phyloP scores from a whole-genome alignment of 1,140 invertebrate genomes.

The Antheraea pernyi region DNA sequence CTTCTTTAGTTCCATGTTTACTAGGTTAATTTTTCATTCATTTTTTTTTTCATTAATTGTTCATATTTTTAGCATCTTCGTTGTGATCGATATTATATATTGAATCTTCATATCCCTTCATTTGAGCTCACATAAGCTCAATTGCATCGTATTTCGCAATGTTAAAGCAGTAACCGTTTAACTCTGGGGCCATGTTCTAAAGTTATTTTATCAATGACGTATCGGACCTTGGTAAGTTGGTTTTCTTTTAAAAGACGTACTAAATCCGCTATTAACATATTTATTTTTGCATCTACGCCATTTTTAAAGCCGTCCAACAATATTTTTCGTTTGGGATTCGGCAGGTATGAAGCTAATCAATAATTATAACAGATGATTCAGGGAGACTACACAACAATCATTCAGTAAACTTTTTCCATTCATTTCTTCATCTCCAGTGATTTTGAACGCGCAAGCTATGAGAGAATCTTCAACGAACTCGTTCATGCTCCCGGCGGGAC shows the following conservation, averaged over 20 bases:
- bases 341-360: conserved; percentile 4
- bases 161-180: background rate
- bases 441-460: background rate
- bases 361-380: conserved; percentile 5
- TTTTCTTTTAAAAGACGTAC: conserved; percentile 1
- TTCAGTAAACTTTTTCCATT: background rate
- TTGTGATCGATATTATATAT: background rate
- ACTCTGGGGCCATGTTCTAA: conserved; percentile 4
- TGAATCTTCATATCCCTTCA: conserved; percentile 4
- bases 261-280: background rate
- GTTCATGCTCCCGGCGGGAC: background rate
- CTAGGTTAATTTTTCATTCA: no score
- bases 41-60: no score
- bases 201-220: background rate
- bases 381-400: background rate
- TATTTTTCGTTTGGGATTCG: conserved; percentile 3
- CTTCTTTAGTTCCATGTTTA: no score
- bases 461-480: conserved; percentile 2
- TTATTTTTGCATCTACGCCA: background rate
- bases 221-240: background rate
- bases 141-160: conserved; percentile 1
- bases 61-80: conserved; percentile 5
- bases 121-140: background rate
- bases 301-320: background rate
- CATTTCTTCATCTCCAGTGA: conserved; percentile 3